Evolutionary conservation across 2,113 vertebrate species (phyloP).

Genomic region (Phoenicopterus ruber): DNA sequence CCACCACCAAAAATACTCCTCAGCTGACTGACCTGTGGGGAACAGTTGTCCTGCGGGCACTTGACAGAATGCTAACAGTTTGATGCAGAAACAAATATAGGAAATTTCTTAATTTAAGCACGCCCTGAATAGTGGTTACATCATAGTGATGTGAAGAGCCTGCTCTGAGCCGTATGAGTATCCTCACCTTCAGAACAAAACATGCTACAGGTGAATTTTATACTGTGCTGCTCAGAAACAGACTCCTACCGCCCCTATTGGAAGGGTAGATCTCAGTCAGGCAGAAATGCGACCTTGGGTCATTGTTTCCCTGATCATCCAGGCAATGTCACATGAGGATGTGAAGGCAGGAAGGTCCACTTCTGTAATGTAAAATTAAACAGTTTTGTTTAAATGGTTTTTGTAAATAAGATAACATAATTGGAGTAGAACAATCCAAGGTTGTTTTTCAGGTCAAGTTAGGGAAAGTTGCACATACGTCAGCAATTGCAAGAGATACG

Average conservation of each 20-base stretch:
- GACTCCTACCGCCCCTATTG: not conserved
- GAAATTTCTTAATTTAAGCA: not conserved
- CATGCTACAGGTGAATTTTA: not conserved
- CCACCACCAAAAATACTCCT: not conserved
- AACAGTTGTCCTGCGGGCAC: not conserved
- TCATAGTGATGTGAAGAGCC: not conserved
- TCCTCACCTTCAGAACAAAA: not conserved
- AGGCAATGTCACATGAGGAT: not conserved
- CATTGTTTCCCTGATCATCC: not conserved
- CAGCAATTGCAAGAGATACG: not conserved
- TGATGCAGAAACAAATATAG: not conserved
- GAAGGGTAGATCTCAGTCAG: not conserved
- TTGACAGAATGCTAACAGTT: not conserved
- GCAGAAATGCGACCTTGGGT: not conserved
- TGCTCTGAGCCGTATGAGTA: accelerated
- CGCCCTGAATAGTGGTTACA: not conserved
- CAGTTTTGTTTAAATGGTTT: not conserved
- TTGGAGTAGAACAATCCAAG: not conserved
- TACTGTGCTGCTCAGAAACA: not conserved
- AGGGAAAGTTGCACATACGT: not conserved
- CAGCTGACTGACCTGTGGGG: not conserved
- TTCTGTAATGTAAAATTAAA: not conserved
- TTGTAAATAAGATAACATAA: not conserved
- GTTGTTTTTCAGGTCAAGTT: not conserved
- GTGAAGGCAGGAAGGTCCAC: not conserved